phyloP scores from a whole-genome alignment of 1,140 invertebrate genomes.

The Anastrepha obliqua region DNA sequence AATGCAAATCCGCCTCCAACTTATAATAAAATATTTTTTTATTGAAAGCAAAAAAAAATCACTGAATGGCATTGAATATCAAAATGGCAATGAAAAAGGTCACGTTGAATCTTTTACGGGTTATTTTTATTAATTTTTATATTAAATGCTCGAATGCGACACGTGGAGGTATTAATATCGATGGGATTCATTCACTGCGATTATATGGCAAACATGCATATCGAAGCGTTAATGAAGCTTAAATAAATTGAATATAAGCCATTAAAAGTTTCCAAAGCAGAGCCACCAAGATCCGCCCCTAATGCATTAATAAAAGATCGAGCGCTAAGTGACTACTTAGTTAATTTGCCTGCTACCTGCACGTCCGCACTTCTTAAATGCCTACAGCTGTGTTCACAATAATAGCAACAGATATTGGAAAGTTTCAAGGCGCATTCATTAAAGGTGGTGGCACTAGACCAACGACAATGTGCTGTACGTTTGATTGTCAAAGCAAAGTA shows the following conservation, averaged over 20 bases:
- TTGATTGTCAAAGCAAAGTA: no score
- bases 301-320: background rate
- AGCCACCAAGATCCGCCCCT: background rate
- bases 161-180: background rate
- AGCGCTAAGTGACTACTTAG: background rate
- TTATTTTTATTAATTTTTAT: background rate
- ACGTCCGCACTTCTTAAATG: no score
- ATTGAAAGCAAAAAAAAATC: background rate
- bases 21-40: background rate
- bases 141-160: background rate
- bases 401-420: no score
- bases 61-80: background rate
- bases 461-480: no score
- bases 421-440: no score
- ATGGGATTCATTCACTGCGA: background rate
- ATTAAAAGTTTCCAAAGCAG: background rate
- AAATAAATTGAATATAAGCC: background rate
- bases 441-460: no score
- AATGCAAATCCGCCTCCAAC: background rate
- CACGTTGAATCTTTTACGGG: background rate
- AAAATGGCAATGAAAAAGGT: background rate
- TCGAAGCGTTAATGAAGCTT: background rate
- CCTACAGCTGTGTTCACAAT: background rate
- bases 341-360: background rate
- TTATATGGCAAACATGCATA: background rate